Evolutionary conservation across 2,797 vertebrate genomes (phyloP), one percentile per base, ranked within the genome.

Genomic region (Lepidocolaptes lacrymiger): DNA sequence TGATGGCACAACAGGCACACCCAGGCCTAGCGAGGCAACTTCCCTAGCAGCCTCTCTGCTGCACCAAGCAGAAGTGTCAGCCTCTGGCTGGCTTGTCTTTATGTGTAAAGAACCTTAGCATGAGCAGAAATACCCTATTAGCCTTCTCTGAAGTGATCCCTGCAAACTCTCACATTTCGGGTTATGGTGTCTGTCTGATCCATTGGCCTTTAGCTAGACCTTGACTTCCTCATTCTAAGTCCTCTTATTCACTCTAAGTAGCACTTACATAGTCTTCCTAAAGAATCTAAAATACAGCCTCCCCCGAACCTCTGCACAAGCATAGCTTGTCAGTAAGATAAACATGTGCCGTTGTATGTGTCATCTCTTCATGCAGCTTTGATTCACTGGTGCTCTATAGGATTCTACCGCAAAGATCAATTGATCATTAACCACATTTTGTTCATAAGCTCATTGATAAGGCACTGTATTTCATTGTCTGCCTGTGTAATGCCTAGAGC

Each of bases 401-500:
- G 18, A 64, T 78, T 86, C 73, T 78, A 58, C 62, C 72, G 51
- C 8, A 1, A 44, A 92, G 76, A 91, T 74, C 88, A 78, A 64
- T 34, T 32, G 48, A 89, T 87, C 54, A 61, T 81, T 92, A 84
- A 62, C 69, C 46, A 59, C 73, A 30, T 86, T 93, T 94, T 81
- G 46, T 69, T 93, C 77, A 49, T 51, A 76, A 91, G n/a, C 59
- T 93, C 88, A 86, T 94, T 58, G 51, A 54, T 55, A 91, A 94
- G 66, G 69, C 66, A 91, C 74, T 73, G 59, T 66, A 90, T 91
- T 96, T 93, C 96, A 76, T 86, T 88, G 85, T 91, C 71, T 90
- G 76, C 71, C 75, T 95, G 66, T 58, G 43, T 66, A 84, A 67
- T 88, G 88, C 83, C 91, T 86, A 62, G 76, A 91, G 90, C 94